These are phyloP conservation scores for Equus przewalskii DNA, from an alignment of 2,113 vertebrate species.

Conservation along the genomic window DNA sequence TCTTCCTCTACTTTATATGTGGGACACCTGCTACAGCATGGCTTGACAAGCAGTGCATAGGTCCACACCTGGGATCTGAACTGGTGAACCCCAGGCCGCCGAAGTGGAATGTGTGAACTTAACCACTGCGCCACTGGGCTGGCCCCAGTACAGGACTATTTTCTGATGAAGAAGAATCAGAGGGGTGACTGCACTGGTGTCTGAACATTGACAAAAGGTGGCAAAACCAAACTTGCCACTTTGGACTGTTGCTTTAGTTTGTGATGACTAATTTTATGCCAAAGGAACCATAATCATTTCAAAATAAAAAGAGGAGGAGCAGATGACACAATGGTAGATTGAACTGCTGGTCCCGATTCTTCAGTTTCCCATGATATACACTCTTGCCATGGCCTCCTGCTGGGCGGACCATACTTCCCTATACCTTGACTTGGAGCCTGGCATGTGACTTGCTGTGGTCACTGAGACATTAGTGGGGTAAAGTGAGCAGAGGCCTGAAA, in stretches of 20 bases:
- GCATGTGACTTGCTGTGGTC: neutral
- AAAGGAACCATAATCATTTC: neutral
- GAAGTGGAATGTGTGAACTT: too few relatives aligned
- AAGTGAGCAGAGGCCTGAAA: neutral
- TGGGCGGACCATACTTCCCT: neutral
- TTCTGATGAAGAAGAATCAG: constrained; percentile 48
- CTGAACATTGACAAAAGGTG: neutral
- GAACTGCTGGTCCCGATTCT: neutral
- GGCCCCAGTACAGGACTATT: neutral
- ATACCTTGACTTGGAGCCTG: neutral
- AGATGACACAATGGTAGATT: neutral
- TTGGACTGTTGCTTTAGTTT: constrained; percentile 11
- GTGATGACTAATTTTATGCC: neutral
- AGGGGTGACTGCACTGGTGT: neutral
- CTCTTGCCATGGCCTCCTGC: neutral
- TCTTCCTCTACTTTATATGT: too few relatives aligned
- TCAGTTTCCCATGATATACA: neutral
- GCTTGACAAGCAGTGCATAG: too few relatives aligned
- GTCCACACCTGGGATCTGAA: too few relatives aligned
- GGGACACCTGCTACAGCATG: too few relatives aligned
- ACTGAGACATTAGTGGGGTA: neutral
- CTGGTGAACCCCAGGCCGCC: too few relatives aligned
- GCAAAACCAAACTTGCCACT: constrained; percentile 10
- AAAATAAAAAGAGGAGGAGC: constrained; percentile 1
- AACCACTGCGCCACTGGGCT: too few relatives aligned